These are phyloP conservation scores for Pristionchus fissidentatus DNA, from an alignment of 2,888 invertebrate species.

Conservation along the genomic window DNA sequence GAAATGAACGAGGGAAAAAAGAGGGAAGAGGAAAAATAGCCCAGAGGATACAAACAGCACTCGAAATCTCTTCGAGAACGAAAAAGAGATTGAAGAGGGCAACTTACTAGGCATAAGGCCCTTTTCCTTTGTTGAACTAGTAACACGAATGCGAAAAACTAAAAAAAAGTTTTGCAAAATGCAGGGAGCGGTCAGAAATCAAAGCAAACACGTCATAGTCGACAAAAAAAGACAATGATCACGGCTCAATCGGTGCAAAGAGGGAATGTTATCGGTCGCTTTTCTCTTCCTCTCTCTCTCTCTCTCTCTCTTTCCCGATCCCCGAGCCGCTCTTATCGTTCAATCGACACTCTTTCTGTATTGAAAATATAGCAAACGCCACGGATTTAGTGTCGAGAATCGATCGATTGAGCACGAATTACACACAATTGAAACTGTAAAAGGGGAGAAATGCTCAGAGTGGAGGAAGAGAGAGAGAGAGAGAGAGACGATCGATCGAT, in stretches of 20 bases:
- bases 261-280: too few relatives aligned
- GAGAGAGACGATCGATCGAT: slow-evolving; percentile 23
- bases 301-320: neutral
- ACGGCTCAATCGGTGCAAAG: neutral
- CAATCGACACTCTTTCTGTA: neutral
- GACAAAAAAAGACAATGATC: neutral
- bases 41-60: too few relatives aligned
- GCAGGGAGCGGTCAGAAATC: too few relatives aligned
- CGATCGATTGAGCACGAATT: neutral
- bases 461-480: neutral
- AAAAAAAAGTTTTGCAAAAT: too few relatives aligned
- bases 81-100: neutral
- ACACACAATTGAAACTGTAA: neutral
- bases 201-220: neutral
- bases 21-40: too few relatives aligned
- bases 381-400: neutral
- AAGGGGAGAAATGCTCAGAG: slow-evolving; percentile 7
- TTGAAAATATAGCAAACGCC: neutral
- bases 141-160: too few relatives aligned
- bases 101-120: neutral
- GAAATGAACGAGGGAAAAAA: too few relatives aligned
- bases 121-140: too few relatives aligned
- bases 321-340: neutral
- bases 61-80: too few relatives aligned
- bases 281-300: slow-evolving; percentile 35